Conservation (phyloP, 2,797 vertebrate genomes). For the Cetoscarus ocellatus region DNA sequence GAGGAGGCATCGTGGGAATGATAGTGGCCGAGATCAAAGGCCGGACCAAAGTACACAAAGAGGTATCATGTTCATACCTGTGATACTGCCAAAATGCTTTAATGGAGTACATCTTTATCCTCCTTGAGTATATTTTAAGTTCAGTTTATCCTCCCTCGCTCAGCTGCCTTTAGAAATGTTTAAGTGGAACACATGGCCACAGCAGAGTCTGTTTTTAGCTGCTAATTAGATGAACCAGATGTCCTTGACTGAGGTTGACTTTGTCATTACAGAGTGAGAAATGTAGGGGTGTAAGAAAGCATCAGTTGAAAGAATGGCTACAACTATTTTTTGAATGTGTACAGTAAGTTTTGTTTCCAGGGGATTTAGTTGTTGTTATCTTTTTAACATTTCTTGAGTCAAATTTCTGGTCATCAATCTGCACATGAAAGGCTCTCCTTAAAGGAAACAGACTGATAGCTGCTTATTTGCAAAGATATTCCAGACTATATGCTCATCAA, state of each 20-base stretch:
- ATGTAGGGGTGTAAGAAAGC: background rate
- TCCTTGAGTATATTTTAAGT: background rate
- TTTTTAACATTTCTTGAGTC: too few relatives aligned
- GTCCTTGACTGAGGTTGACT: conserved; percentile 33
- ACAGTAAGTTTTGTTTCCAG: background rate
- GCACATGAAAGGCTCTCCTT: too few relatives aligned
- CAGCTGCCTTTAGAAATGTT: conserved; percentile 17
- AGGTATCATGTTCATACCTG: conserved; percentile 81
- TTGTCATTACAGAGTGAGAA: background rate
- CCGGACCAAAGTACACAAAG: conserved; percentile 98
- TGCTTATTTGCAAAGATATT: background rate
- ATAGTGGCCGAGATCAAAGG: conserved; percentile 99
- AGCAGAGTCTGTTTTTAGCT: conserved; percentile 62
- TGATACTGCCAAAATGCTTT: background rate
- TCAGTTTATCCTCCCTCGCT: background rate
- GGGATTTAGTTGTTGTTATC: too few relatives aligned
- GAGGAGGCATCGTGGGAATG: conserved; percentile 97
- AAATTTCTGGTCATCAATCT: too few relatives aligned
- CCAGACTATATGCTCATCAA: background rate
- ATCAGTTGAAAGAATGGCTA: background rate
- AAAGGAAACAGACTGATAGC: background rate
- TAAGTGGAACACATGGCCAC: conserved; percentile 47
- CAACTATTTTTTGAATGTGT: background rate
- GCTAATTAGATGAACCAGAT: conserved; percentile 54
- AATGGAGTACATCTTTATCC: background rate